Conservation (phyloP, 1,140 invertebrate genomes). For the Procambarus virginalis region DNA sequence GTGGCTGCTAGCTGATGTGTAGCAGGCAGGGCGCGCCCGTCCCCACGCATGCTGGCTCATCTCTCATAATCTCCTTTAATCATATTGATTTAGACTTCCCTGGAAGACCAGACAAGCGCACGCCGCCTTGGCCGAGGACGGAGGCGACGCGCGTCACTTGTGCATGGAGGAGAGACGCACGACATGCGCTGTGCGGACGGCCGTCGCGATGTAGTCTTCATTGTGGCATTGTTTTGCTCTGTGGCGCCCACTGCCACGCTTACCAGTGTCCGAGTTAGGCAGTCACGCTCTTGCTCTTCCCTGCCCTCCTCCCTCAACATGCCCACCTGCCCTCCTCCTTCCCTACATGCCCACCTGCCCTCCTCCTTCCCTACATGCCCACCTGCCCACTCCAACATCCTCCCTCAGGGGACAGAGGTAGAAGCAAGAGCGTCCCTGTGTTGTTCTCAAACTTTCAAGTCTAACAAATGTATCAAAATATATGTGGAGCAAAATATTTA, state of each 20-base stretch:
- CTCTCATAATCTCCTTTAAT: neutral
- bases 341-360: no score
- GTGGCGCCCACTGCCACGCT: neutral
- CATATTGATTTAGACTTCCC: neutral
- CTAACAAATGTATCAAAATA: slow-evolving; percentile 23
- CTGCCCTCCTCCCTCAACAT: neutral
- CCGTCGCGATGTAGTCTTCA: neutral
- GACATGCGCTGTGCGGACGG: neutral
- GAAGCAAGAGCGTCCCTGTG: neutral
- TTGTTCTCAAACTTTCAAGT: neutral
- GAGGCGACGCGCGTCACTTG: neutral
- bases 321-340: no score
- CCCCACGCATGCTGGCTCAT: neutral
- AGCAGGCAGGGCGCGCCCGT: neutral
- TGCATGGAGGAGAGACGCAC: no score
- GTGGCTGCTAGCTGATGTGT: neutral
- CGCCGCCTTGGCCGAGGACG: neutral
- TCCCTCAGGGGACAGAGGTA: no score
- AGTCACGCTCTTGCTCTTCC: neutral
- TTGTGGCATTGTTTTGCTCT: neutral
- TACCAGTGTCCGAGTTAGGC: neutral
- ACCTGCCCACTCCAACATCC: neutral
- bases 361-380: neutral
- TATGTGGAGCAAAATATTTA: slow-evolving; percentile 2
- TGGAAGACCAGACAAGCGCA: neutral